Evolutionary conservation across 2,113 vertebrate species (phyloP).

Genomic region (Eudorcas thomsonii): DNA sequence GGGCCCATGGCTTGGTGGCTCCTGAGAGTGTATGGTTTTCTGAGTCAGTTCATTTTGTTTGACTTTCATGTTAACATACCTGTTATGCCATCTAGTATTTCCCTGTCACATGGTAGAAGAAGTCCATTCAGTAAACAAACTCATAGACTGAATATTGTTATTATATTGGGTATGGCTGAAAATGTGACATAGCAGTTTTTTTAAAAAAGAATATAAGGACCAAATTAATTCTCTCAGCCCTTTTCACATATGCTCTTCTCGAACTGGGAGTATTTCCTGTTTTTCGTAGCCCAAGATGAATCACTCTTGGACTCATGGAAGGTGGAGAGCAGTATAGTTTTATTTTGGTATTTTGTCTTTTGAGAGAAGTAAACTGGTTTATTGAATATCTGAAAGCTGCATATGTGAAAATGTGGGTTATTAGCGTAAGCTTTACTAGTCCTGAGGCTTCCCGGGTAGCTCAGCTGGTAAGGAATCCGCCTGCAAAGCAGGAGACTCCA

Average conservation of each 20-base stretch:
- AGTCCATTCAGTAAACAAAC: background rate
- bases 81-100: background rate
- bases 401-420: background rate
- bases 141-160: background rate
- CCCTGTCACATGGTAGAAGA: background rate
- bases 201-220: background rate
- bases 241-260: background rate
- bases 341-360: background rate
- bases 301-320: background rate
- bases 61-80: background rate
- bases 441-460: accelerated
- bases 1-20: accelerated
- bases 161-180: background rate
- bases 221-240: background rate
- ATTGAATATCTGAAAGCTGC: background rate
- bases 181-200: background rate
- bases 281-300: background rate
- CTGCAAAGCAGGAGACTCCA: background rate
- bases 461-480: background rate
- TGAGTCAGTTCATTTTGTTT: background rate
- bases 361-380: background rate
- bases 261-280: background rate
- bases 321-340: background rate
- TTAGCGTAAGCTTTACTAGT: background rate
- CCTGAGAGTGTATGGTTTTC: background rate